Percentiles rank a stretch among this genome's conserved stretches.
Conservation (phyloP, 2,797 vertebrate genomes). For the Morus bassanus region DNA sequence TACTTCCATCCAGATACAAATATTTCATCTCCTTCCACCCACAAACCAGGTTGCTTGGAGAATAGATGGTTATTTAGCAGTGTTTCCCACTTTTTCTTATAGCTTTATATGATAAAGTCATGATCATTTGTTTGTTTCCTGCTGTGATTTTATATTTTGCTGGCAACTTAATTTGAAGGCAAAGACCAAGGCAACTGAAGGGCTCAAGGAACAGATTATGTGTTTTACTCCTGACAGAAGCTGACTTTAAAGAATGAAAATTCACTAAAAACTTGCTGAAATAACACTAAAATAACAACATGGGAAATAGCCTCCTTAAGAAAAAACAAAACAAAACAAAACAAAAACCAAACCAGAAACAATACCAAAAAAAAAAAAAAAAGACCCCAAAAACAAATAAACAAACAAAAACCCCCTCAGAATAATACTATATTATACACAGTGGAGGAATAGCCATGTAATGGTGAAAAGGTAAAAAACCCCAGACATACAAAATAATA, state of each 20-base stretch:
- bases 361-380: no score
- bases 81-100: not conserved
- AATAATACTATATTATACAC: not conserved
- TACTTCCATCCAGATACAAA: not conserved
- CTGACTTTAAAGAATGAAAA: not conserved
- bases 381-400: not conserved
- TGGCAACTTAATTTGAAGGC: not conserved
- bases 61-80: not conserved
- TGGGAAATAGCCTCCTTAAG: fast-evolving
- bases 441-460: not conserved
- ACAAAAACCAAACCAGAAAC: not conserved
- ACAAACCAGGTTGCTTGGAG: not conserved
- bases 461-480: not conserved
- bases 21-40: not conserved
- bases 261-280: not conserved
- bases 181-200: not conserved
- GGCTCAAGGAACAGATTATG: not conserved
- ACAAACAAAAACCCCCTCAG: not conserved
- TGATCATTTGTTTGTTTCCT: not conserved
- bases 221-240: not conserved
- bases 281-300: not conserved
- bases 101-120: not conserved
- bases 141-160: not conserved
- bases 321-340: not conserved
- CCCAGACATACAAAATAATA: not conserved